These are phyloP conservation scores for roundworm (Caenorhabditis elegans) DNA, from an alignment of 1,140 invertebrate genomes.

Conservation along the genomic window WBcel235 BX284604.4:11434501-11435000, in stretches of 20 bases:
- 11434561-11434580: neutral
- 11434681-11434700: neutral
- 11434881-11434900: too few relatives aligned
- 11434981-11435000: too few relatives aligned
- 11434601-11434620: neutral
- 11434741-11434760: neutral
- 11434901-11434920: too few relatives aligned
- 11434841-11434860: neutral
- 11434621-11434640: neutral
- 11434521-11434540: neutral
- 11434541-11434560: constrained; percentile 1
- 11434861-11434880: too few relatives aligned
- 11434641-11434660: neutral
- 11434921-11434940: too few relatives aligned
- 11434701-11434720: constrained; percentile 14
- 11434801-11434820: neutral
- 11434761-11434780: neutral
- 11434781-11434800: neutral
- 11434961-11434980: too few relatives aligned
- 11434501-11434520: neutral
- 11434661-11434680: neutral
- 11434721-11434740: constrained; percentile 10
- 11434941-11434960: too few relatives aligned
- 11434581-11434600: constrained; percentile 28
- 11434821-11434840: neutral